Conservation (phyloP, 2,113 vertebrate species). For the Callopanchax toddi region DNA sequence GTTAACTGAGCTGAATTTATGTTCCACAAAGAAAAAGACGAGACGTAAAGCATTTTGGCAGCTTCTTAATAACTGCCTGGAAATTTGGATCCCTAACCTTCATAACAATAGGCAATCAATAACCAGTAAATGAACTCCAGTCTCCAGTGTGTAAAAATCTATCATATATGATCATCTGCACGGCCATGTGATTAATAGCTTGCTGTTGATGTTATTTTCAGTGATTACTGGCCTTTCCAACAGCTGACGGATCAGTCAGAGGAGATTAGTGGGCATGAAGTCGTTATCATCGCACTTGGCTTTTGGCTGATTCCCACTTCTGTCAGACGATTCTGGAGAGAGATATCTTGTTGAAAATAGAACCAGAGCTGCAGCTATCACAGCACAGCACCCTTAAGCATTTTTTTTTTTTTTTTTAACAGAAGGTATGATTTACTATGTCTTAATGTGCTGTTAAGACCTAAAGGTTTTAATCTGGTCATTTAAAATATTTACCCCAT, state of each 20-base stretch:
- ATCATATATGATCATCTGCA: conserved; percentile 34
- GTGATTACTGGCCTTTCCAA: conserved; percentile 29
- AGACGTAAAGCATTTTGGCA: conserved; percentile 1
- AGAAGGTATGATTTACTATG: conserved; percentile 8
- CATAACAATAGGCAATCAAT: conserved; percentile 50
- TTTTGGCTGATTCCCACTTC: conserved; percentile 32
- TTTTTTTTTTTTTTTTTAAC: conserved; percentile 8
- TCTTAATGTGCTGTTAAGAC: conserved; percentile 2
- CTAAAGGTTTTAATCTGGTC: background rate
- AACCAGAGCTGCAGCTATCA: conserved; percentile 10
- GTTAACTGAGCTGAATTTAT: conserved; percentile 13
- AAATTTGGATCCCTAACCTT: conserved; percentile 14
- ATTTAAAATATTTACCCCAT: too few species aligned
- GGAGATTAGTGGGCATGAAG: conserved; percentile 22
- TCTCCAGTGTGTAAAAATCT: conserved; percentile 27
- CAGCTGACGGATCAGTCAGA: conserved; percentile 26
- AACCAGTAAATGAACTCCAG: conserved; percentile 41
- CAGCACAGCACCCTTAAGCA: conserved; percentile 7
- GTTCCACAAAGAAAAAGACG: background rate
- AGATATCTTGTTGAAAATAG: conserved; percentile 17
- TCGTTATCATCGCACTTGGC: conserved; percentile 13
- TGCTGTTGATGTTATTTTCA: conserved; percentile 26
- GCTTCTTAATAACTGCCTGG: conserved; percentile 21
- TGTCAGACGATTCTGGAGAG: conserved; percentile 4
- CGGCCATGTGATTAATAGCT: conserved; percentile 37